phyloP scores from a whole-genome alignment of 1,140 invertebrate genomes.

The Druon quercuslanigerum region DNA sequence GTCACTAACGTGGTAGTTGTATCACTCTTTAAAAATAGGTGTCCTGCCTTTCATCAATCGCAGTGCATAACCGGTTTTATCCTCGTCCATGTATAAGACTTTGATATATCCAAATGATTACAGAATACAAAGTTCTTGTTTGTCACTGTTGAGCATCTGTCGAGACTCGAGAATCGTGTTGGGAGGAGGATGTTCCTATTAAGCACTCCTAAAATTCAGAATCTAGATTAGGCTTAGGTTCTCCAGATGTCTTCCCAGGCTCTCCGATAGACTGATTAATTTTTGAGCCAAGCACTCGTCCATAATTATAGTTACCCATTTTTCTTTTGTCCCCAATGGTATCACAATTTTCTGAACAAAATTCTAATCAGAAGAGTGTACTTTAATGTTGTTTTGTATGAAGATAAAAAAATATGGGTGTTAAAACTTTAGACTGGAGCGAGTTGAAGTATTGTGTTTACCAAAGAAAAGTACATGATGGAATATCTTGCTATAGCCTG shows the following conservation, averaged over 20 bases:
- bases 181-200: neutral
- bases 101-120: constrained; percentile 10
- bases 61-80: constrained; percentile 10
- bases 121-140: neutral
- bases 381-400: too few species aligned
- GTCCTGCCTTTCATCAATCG: neutral
- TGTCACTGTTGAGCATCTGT: constrained; percentile 54
- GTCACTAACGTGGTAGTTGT: neutral
- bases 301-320: neutral
- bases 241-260: neutral
- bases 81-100: constrained; percentile 2
- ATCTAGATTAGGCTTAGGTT: neutral
- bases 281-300: neutral
- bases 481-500: constrained; percentile 36
- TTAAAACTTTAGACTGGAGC: neutral
- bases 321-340: too few species aligned
- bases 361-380: too few species aligned
- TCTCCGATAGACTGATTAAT: neutral
- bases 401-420: too few species aligned
- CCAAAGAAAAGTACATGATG: constrained; percentile 12
- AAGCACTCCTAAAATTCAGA: too few species aligned
- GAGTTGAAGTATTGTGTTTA: constrained; percentile 18
- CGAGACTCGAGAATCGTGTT: constrained; percentile 37
- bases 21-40: constrained; percentile 6
- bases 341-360: too few species aligned